Evolutionary conservation across 2,113 vertebrate species (phyloP), one percentile per base, ranked within the genome.

Genomic region (Chionomys nivalis): DNA sequence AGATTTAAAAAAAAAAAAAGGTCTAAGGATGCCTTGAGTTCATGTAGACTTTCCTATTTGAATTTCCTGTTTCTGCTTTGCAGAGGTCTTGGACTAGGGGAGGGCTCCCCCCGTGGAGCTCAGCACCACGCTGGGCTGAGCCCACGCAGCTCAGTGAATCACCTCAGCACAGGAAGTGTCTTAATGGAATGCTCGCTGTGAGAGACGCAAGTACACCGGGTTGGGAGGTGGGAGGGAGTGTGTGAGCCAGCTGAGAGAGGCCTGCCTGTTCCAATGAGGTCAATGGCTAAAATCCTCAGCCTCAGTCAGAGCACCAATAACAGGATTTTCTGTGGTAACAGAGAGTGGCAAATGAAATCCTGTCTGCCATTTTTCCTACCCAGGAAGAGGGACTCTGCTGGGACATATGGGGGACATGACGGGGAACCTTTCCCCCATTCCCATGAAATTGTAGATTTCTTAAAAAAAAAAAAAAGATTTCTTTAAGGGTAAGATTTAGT

Each of bases 121-220:
- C 94, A 91, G 92, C 93, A 75, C 65, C 9, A 19, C 6, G 39
- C 23, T 1, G 86, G 55, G 83, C 93, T 75, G 55, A 83, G 58
- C 24, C 14, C 58, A 13, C 58, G 9, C 58, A 65, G 58, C 58
- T 65, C 81, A 5, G n/a, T 94, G 96, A 95, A 65, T 96, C 95
- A 70, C 49, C 73, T 16, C 73, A 49, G 72, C 93, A 92, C 85
- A 94, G 94, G 90, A 97, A 97, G 86, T 78, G 82, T 90, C 77
- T 95, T 94, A 86, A 91, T 66, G 90, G 96, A 72, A 85, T 85
- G 94, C 90, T 93, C 42, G 21, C 39, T 58, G 36, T 2, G 68
- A 90, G 83, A 65, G 44, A 78, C 47, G 24, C 17, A 61, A 83
- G 75, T 7, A 7, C 68, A 33, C 10, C 2, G 61, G 42, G 42